These are phyloP conservation scores for Conus betulinus DNA, from an alignment of 1,140 invertebrate genomes.

Conservation along the genomic window DNA sequence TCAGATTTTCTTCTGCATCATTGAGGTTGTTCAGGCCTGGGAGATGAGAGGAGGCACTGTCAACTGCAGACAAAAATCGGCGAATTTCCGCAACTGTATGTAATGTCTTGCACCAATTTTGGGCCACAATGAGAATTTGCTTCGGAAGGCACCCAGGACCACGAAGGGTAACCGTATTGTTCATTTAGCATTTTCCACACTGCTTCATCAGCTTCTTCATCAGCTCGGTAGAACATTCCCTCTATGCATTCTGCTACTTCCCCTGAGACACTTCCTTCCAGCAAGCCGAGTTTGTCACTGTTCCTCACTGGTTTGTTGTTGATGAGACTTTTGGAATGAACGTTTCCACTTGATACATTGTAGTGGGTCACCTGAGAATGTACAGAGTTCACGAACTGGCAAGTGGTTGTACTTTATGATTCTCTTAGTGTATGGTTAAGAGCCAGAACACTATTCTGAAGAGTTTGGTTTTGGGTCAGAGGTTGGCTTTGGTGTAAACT, in stretches of 20 bases:
- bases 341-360: neutral
- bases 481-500: too few relatives aligned
- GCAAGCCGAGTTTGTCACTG: neutral
- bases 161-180: neutral
- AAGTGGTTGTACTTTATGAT: neutral
- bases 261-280: neutral
- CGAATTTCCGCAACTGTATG: neutral
- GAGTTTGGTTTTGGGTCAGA: neutral
- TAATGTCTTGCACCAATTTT: neutral
- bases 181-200: slow-evolving; percentile 7
- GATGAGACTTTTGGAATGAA: neutral
- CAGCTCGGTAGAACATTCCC: too few relatives aligned
- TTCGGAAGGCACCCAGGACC: neutral
- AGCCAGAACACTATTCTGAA: neutral
- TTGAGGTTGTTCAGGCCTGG: too few relatives aligned
- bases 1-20: too few relatives aligned
- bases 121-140: neutral
- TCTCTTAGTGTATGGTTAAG: neutral
- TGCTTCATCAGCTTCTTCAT: neutral
- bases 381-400: neutral
- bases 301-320: neutral
- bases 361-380: neutral
- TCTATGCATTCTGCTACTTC: too few relatives aligned
- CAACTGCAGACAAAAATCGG: neutral
- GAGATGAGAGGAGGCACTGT: neutral